Conservation (phyloP, 1,140 invertebrate genomes). For the Trissolcus basalis region DNA sequence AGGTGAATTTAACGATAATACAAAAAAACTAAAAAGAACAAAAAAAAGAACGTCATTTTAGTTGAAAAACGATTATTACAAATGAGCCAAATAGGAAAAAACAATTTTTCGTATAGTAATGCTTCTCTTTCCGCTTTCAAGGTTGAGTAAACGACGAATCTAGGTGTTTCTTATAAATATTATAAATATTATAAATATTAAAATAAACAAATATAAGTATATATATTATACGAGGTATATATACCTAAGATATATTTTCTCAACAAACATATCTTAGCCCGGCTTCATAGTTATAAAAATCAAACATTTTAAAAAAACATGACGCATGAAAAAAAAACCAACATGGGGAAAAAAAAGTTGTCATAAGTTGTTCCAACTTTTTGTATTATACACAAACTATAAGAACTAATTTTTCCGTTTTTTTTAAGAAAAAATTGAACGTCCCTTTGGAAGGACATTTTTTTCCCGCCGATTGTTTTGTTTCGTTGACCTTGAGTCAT, state of each 20-base stretch:
- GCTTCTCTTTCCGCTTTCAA: slow-evolving; percentile 61
- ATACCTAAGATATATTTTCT: slow-evolving; percentile 69
- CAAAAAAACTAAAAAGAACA: slow-evolving; percentile 20
- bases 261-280: slow-evolving; percentile 72
- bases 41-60: not conserved
- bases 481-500: no score
- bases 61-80: slow-evolving; percentile 57
- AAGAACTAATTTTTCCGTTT: no score
- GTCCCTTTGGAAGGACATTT: no score
- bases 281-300: slow-evolving; percentile 61
- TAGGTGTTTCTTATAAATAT: slow-evolving; percentile 62
- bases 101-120: slow-evolving; percentile 5
- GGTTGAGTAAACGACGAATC: slow-evolving; percentile 53
- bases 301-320: no score
- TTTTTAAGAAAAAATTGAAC: no score
- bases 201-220: slow-evolving; percentile 7
- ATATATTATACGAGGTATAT: slow-evolving; percentile 4
- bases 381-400: no score
- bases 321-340: no score
- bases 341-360: no score
- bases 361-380: no score
- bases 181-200: slow-evolving; percentile 48
- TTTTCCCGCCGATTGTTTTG: no score
- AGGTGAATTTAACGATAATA: slow-evolving; percentile 16
- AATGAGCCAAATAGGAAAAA: slow-evolving; percentile 54